Percentiles rank a stretch among this genome's conserved stretches.
These are phyloP conservation scores for Peucedramus taeniatus DNA, from an alignment of 2,113 vertebrate genomes.

Conservation along the genomic window DNA sequence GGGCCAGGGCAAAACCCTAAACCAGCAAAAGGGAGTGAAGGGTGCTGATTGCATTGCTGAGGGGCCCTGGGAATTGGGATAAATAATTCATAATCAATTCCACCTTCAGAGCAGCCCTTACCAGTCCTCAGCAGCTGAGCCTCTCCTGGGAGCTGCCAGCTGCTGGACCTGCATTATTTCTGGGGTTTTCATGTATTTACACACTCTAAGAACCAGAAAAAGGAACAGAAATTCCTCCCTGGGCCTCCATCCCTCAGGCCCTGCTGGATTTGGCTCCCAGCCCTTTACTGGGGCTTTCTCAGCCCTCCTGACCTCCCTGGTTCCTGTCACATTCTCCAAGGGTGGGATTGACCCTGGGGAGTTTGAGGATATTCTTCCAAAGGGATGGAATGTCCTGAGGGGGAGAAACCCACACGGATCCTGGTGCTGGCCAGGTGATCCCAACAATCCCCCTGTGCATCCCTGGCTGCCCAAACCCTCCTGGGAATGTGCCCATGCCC, in stretches of 20 bases:
- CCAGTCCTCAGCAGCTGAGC: background rate
- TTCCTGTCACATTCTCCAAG: fast-evolving
- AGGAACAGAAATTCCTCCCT: background rate
- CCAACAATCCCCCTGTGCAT: background rate
- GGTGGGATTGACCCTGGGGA: background rate
- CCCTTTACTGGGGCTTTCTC: background rate
- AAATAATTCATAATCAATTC: background rate
- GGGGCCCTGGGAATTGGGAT: background rate
- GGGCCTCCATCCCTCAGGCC: background rate
- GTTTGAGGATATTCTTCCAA: fast-evolving
- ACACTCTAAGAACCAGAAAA: background rate
- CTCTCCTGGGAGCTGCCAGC: background rate
- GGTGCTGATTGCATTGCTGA: background rate
- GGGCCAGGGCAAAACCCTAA: background rate
- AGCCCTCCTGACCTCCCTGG: background rate
- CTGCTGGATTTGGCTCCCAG: background rate
- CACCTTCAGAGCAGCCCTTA: background rate
- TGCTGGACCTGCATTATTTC: background rate
- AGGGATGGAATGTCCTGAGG: background rate
- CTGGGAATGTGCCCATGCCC: background rate
- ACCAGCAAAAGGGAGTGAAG: background rate
- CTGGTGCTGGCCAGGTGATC: background rate
- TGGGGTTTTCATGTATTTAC: background rate
- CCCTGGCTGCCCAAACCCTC: background rate
- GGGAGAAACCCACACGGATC: background rate